Evolutionary conservation across 2,888 invertebrate genomes (phyloP).

Genomic region (Helicoverpa assulta): DNA sequence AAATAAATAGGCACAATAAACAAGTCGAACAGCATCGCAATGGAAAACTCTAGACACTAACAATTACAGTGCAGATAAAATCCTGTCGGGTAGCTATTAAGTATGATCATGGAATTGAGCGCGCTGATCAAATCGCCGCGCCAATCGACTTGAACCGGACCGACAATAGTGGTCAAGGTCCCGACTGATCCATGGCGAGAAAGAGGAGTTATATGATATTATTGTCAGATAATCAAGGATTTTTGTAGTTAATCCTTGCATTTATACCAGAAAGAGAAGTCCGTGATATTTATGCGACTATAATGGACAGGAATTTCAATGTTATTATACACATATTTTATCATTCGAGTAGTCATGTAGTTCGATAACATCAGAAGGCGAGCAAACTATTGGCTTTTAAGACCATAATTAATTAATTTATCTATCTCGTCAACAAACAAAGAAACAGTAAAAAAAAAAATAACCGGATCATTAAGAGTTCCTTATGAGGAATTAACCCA

Average conservation of each 20-base stretch:
- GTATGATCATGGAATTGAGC: constrained; percentile 41
- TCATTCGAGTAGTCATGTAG: too few species aligned
- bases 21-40: neutral
- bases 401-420: too few species aligned
- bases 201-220: constrained; percentile 4
- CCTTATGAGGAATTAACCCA: constrained; percentile 7
- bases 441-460: too few species aligned
- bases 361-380: too few species aligned
- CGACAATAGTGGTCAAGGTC: constrained; percentile 55
- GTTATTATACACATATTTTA: too few species aligned
- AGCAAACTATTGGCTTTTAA: too few species aligned
- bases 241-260: too few species aligned
- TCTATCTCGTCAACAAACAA: neutral
- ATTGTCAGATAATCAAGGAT: neutral
- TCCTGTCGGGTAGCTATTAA: constrained; percentile 13
- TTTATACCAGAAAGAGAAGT: too few species aligned
- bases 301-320: too few species aligned
- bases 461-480: neutral
- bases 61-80: constrained; percentile 24
- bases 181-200: neutral
- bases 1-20: neutral
- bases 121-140: constrained; percentile 38
- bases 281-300: too few species aligned
- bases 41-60: constrained; percentile 10
- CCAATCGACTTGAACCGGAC: constrained; percentile 44